These are phyloP conservation scores for Goniozus legneri DNA, from an alignment of 1,140 invertebrate genomes.

Conservation along the genomic window DNA sequence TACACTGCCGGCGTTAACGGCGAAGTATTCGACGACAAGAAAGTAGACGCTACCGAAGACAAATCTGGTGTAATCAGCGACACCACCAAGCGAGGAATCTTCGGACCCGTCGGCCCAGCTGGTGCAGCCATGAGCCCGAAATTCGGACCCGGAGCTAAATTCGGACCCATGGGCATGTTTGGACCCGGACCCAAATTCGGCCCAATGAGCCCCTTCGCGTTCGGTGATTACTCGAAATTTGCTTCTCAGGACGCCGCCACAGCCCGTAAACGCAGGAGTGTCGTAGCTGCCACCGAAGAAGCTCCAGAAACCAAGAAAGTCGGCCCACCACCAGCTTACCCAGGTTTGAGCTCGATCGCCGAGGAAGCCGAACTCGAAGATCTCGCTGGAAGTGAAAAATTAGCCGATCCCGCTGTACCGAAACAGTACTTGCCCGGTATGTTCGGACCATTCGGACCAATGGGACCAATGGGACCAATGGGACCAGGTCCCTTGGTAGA, in stretches of 20 bases:
- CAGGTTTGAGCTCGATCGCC: neutral
- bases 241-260: neutral
- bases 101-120: slow-evolving; percentile 19
- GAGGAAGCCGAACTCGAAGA: slow-evolving; percentile 27
- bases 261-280: slow-evolving; percentile 23
- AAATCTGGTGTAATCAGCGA: neutral
- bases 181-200: slow-evolving; percentile 14
- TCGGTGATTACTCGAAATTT: neutral
- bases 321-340: slow-evolving; percentile 25
- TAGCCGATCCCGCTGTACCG: neutral
- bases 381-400: neutral
- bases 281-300: neutral
- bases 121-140: slow-evolving; percentile 18
- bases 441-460: slow-evolving; percentile 22
- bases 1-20: slow-evolving; percentile 7
- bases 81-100: slow-evolving; percentile 20
- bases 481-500: slow-evolving; percentile 33
- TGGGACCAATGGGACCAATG: neutral
- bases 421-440: slow-evolving; percentile 31
- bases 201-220: slow-evolving; percentile 4
- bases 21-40: neutral
- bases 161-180: slow-evolving; percentile 6
- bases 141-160: slow-evolving; percentile 21
- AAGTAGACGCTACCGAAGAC: slow-evolving; percentile 8
- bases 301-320: slow-evolving; percentile 10